Conservation (phyloP, 2,888 invertebrate species). For the Masnerella sp. region DNA sequence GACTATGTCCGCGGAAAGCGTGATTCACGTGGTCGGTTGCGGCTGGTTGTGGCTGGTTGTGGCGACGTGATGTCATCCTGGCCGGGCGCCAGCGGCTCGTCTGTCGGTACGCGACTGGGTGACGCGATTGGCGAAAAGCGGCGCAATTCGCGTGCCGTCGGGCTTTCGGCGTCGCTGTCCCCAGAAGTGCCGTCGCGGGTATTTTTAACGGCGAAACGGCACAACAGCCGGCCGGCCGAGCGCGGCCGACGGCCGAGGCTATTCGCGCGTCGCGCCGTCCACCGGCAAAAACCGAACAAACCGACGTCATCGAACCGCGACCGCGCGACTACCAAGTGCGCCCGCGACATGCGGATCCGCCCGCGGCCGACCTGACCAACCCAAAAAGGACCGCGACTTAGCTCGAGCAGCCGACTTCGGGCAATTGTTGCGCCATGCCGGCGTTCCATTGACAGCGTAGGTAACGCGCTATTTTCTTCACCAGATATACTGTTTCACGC, state of each 20-base stretch:
- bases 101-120: conserved; percentile 31
- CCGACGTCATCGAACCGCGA: neutral
- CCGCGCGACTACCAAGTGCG: neutral
- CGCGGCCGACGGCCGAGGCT: conserved; percentile 2
- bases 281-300: conserved; percentile 6
- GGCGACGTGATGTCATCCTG: conserved; percentile 50
- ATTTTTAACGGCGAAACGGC: conserved; percentile 44
- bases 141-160: conserved; percentile 47
- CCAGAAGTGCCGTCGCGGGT: conserved; percentile 39
- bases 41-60: too few relatives aligned
- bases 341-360: conserved; percentile 3
- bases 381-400: conserved; percentile 37
- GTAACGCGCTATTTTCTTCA: too few relatives aligned
- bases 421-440: conserved; percentile 4
- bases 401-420: conserved; percentile 22
- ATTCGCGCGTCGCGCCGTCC: conserved; percentile 15
- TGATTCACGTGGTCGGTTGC: conserved; percentile 49
- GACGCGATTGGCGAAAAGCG: conserved; percentile 49
- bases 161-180: conserved; percentile 25
- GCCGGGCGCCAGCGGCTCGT: conserved; percentile 29
- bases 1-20: neutral
- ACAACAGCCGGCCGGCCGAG: conserved; percentile 14
- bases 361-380: too few relatives aligned
- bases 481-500: too few relatives aligned
- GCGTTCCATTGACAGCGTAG: neutral